A percentile compares a stretch with the other conserved stretches of the same genome.
These are phyloP conservation scores for Ectropis grisescens DNA, from an alignment of 1,140 invertebrate genomes.

Conservation along the genomic window DNA sequence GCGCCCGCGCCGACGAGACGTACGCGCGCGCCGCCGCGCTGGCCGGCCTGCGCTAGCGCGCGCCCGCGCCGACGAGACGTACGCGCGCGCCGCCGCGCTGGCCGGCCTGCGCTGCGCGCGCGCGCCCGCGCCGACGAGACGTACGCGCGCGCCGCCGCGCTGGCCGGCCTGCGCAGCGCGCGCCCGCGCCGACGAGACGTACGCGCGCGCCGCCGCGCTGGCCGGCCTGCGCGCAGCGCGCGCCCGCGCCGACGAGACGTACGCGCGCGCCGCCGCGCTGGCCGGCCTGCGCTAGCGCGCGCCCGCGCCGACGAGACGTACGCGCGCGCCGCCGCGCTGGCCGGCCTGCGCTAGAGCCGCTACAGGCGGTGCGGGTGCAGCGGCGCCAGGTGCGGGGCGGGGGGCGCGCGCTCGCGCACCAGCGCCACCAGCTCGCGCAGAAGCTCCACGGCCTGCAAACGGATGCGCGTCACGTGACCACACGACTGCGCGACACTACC, in stretches of 20 bases:
- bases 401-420: constrained; percentile 7
- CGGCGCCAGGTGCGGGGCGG: constrained; percentile 8
- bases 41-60: constrained; percentile 64
- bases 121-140: constrained; percentile 76
- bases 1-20: constrained; percentile 75
- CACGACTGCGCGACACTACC: too few species aligned
- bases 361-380: too few species aligned
- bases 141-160: constrained; percentile 77
- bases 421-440: constrained; percentile 4
- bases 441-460: background rate
- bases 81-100: constrained; percentile 8
- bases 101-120: constrained; percentile 72
- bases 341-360: constrained; percentile 3
- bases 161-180: constrained; percentile 72
- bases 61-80: constrained; percentile 7
- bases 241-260: too few species aligned
- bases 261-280: too few species aligned
- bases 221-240: too few species aligned
- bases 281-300: too few species aligned
- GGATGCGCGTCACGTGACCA: too few species aligned
- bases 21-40: constrained; percentile 78
- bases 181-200: too few species aligned
- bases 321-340: too few species aligned
- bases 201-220: too few species aligned
- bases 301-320: too few species aligned